phyloP scores from a whole-genome alignment of 2,888 invertebrate genomes.

The Athalia cordata region DNA sequence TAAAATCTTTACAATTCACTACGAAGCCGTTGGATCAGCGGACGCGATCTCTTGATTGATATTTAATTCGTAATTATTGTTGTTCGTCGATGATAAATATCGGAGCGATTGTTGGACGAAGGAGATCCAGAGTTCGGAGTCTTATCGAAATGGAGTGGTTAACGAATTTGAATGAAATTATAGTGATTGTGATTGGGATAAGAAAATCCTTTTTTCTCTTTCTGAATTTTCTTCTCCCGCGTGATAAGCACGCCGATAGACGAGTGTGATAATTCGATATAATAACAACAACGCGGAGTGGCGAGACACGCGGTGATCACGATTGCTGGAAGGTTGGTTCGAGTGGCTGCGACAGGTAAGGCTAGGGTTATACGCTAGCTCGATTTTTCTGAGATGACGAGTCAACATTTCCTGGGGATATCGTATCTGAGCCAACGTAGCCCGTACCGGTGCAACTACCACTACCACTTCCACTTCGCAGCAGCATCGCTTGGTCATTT shows the following conservation, averaged over 20 bases:
- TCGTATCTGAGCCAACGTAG: no score
- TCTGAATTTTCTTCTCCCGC: neutral
- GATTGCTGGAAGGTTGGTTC: constrained; percentile 1
- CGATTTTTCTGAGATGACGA: constrained; percentile 14
- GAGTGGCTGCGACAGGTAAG: neutral
- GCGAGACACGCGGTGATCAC: neutral
- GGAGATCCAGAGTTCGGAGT: no score
- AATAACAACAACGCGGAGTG: constrained; percentile 23
- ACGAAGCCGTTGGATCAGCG: no score
- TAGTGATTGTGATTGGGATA: neutral
- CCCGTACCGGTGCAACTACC: no score
- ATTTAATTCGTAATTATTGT: no score
- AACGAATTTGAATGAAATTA: neutral
- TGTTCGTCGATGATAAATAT: no score
- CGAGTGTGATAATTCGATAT: constrained; percentile 1
- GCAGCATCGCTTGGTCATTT: constrained; percentile 26
- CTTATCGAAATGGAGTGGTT: no score
- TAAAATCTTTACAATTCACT: no score
- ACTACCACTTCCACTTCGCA: neutral
- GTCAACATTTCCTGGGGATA: constrained; percentile 1
- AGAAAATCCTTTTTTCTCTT: neutral
- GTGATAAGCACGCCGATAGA: constrained; percentile 3
- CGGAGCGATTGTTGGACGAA: no score
- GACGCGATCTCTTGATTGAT: no score
- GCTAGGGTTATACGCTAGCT: neutral